Base-by-base conservation (phyloP, 2,113 vertebrate species). In the Diglossa brunneiventris region DNA sequence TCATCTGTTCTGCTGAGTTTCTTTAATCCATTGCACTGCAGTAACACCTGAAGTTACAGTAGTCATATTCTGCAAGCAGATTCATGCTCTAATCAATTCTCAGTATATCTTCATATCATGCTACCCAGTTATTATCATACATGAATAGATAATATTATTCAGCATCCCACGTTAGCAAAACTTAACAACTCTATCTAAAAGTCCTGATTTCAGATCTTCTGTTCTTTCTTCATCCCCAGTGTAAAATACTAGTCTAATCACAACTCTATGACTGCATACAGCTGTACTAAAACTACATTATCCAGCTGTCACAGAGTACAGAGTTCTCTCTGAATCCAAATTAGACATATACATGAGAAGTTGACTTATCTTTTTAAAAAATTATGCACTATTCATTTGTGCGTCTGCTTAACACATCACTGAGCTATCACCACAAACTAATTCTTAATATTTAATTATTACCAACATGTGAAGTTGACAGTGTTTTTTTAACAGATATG, bases 391-490 rank as follows among this genome's bases (percentile, higher is more conserved):
- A 91, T 87, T 91, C 50, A 64, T 79, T 84, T 90, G 78, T 85
- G 44, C 76, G 80, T 81, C 10, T 72, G 61, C 59, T 93, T 87
- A 93, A 59, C 66, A 63, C 50, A 62, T 56, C 92, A 79, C 50
- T 66, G 77, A 94, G 56, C 86, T 87, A 63, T 82, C 37, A 4
- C 20, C 89, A 85, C 27, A 66, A 78, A 79, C 6, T 53, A 62
- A 67, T 85, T 72, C 19, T 64, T 73, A 85, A 63, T 93, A 96
- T 87, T 93, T 92, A 96, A 76, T 62, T 39, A 84, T 23, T 70
- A 72, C 76, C 59, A 77, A 64, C 56, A 58, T 1, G 7, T 78
- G 72, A 85, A 33, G 42, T 83, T 77, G 2, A 3, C 46, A 56
- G 41, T 41, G 13, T 58, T 82, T 70, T 95, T 87, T 74, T 31